A percentile compares a stretch with the other conserved stretches of the same genome.
Evolutionary conservation across 2,113 vertebrate genomes (phyloP).

Genomic region (Dasypus novemcinctus): DNA sequence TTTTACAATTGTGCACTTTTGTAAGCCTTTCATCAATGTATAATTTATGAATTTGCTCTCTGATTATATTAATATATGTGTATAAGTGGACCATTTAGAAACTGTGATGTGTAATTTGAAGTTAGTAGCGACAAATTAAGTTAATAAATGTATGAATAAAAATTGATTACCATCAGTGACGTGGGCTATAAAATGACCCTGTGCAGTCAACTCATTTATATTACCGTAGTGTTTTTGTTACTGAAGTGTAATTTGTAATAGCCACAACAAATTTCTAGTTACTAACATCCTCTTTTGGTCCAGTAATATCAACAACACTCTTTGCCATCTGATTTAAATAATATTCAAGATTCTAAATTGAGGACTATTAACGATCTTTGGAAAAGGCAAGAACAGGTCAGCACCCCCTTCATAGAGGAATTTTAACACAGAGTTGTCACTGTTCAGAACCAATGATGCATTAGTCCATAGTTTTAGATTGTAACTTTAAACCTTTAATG

Average conservation of each 20-base stretch:
- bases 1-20: neutral
- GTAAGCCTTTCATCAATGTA: neutral
- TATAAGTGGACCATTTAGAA: conserved; percentile 22
- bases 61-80: conserved; percentile 24
- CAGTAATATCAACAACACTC: neutral
- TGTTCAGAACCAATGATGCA: neutral
- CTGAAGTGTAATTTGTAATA: neutral
- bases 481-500: neutral
- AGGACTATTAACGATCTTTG: neutral
- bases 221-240: neutral
- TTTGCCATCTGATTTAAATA: conserved; percentile 22
- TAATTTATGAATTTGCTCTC: conserved; percentile 6
- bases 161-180: neutral
- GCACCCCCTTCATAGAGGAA: neutral
- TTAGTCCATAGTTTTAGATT: neutral
- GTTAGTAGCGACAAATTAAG: conserved; percentile 25
- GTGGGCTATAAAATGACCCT: neutral
- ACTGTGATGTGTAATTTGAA: conserved; percentile 23
- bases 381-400: neutral
- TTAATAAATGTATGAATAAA: conserved; percentile 35
- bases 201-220: neutral
- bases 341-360: conserved; percentile 6
- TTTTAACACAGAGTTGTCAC: neutral
- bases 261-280: neutral
- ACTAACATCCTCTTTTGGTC: neutral